Evolutionary conservation across 1,140 invertebrate genomes (phyloP), one percentile per base, ranked within the genome.

Genomic region (Samia ricini): DNA sequence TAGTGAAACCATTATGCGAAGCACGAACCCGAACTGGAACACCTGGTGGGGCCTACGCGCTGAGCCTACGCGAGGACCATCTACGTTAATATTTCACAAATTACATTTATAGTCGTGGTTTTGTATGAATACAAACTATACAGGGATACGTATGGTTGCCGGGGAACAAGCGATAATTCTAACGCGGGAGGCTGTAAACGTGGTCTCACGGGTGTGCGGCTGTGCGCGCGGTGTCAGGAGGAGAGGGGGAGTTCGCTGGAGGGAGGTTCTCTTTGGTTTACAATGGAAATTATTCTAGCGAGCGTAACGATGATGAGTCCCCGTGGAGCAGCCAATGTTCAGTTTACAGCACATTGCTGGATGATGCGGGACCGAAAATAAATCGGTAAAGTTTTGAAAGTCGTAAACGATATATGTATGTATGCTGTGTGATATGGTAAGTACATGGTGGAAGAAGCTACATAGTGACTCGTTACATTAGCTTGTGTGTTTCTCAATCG

Each of bases 271-370:
- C 68, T 70, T 68, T 68, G 71, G 59, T 71, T 64, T 61, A 66
- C 75, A 68, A 70, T 71, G 69, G 71, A 70, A 76, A 78, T 78
- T 70, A 80, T 70, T 67, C 69, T 52, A 57, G 66, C 60, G 66
- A 65, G 66, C 69, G 68, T 69, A 62, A 66, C 72, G 58, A 68
- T 74, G 69, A 76, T 72, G 73, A 61, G 65, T 71, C 69, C 69
- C 76, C 10, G 22, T 52, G 69, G 76, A 61, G 48, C 33, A 33
- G 55, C 61, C 61, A 61, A 59, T 42, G 48, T 42, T 42, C 33
- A 29, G 23, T 21, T n/a, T 7, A n/a, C 18, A 24, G 7, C 33
- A n/a, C 5, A 4, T 20, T 56, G 26, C 56, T 19, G 58, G 48
- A 26, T 12, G 61, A 10, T 36, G 61, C 61, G 61, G 10, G 12